A percentile compares a stretch with the other conserved stretches of the same genome.
Conservation (phyloP, 1,140 invertebrate species). For the Luehdorfia chinensis region DNA sequence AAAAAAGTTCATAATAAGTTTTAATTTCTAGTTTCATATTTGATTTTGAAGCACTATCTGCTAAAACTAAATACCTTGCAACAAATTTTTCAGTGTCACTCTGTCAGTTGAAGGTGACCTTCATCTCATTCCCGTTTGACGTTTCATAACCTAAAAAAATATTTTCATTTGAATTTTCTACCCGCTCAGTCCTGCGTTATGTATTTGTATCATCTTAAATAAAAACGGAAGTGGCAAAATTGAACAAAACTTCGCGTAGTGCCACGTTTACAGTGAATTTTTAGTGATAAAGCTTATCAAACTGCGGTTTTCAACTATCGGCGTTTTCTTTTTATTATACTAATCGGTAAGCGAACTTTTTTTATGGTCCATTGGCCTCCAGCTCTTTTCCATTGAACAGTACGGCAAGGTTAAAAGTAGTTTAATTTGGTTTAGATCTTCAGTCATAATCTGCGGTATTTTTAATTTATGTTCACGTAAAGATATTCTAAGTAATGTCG, state of each 20-base stretch:
- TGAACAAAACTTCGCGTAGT: conserved; percentile 26
- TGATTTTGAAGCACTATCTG: no score
- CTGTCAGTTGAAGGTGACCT: conserved; percentile 68
- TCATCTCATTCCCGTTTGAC: conserved; percentile 53
- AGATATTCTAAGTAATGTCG: no score
- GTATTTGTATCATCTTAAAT: conserved; percentile 40
- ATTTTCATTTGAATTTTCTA: conserved; percentile 64
- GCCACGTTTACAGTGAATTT: conserved; percentile 48
- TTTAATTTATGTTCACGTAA: no score
- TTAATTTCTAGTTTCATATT: no score
- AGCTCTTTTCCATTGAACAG: conserved; percentile 32
- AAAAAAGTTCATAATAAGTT: no score
- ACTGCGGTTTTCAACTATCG: conserved; percentile 19
- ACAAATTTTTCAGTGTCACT: conserved; percentile 14
- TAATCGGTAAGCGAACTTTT: conserved; percentile 49
- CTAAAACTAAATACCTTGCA: conserved; percentile 18
- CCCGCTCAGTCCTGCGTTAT: conserved; percentile 61
- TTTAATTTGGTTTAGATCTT: conserved; percentile 20
- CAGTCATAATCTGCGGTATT: no score
- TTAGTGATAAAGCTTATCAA: conserved; percentile 49
- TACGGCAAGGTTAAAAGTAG: conserved; percentile 52
- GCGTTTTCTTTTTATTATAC: conserved; percentile 28
- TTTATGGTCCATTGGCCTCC: conserved; percentile 34
- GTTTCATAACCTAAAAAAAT: conserved; percentile 52
- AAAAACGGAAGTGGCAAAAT: conserved; percentile 29